phyloP scores from a whole-genome alignment of 2,797 vertebrate species.

The Cossypha niveicapilla region DNA sequence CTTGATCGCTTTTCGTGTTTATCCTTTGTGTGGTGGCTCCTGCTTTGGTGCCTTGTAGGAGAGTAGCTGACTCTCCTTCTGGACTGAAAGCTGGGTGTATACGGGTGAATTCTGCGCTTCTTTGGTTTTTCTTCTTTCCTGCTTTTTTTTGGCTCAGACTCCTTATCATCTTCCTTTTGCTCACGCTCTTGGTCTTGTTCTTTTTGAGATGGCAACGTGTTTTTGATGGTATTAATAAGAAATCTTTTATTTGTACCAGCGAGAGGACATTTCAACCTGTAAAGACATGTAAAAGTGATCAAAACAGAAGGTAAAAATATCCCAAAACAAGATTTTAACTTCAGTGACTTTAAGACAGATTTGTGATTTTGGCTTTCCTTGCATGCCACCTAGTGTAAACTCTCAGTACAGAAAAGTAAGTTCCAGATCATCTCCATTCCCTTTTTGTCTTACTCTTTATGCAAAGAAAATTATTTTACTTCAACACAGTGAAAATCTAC shows the following conservation, averaged over 20 bases:
- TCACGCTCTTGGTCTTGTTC: constrained; percentile 72
- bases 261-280: constrained; percentile 95
- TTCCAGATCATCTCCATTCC: not conserved
- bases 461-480: not conserved
- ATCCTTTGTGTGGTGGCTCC: constrained; percentile 65
- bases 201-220: constrained; percentile 77
- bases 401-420: constrained; percentile 59
- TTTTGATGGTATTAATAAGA: constrained; percentile 93
- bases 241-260: constrained; percentile 93
- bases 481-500: not conserved
- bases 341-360: not conserved
- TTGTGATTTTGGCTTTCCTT: constrained; percentile 68
- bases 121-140: constrained; percentile 71
- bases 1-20: constrained; percentile 58
- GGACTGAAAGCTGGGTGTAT: constrained; percentile 66
- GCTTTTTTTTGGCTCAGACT: constrained; percentile 63
- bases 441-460: not conserved
- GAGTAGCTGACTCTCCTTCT: constrained; percentile 65
- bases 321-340: not conserved
- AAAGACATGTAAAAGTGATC: constrained; percentile 35
- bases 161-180: constrained; percentile 63
- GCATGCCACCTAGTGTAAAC: constrained; percentile 81
- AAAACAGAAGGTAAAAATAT: not conserved
- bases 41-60: constrained; percentile 60
- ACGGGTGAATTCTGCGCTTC: constrained; percentile 70